Percentiles rank a stretch among this genome's conserved stretches.
Conservation (phyloP, 2,888 invertebrate genomes). For the Cactoblastis cactorum region DNA sequence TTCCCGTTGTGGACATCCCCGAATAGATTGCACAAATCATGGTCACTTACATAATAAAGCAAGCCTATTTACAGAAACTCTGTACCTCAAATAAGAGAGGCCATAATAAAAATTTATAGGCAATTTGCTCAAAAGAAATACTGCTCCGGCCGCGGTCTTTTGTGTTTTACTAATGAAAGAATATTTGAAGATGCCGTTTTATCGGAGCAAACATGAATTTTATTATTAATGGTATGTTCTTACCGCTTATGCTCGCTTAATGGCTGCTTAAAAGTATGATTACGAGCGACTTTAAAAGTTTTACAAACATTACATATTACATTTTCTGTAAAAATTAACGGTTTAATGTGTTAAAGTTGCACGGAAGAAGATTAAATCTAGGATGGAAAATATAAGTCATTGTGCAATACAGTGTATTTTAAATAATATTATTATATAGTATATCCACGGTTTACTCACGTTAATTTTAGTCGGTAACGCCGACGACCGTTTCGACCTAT, state of each 20-base stretch:
- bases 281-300: not conserved
- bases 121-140: slow-evolving; percentile 69
- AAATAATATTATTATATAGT: no score
- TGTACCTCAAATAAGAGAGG: slow-evolving; percentile 69
- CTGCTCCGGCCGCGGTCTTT: slow-evolving; percentile 53
- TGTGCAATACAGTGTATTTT: no score
- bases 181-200: slow-evolving; percentile 26
- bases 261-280: not conserved
- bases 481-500: no score
- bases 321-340: no score
- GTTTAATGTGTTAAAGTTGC: no score
- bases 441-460: no score
- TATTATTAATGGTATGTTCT: slow-evolving; percentile 15
- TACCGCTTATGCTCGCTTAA: not conserved
- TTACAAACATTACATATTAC: not conserved
- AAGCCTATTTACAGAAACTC: slow-evolving; percentile 63
- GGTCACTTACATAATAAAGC: slow-evolving; percentile 56
- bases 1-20: not conserved
- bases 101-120: slow-evolving; percentile 76
- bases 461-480: no score
- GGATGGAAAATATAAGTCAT: no score
- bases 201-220: slow-evolving; percentile 13
- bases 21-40: slow-evolving; percentile 37
- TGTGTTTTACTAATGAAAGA: slow-evolving; percentile 70
- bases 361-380: no score